Base-by-base conservation (phyloP, 2,113 vertebrate species). In the Pseudopipra pipra region DNA sequence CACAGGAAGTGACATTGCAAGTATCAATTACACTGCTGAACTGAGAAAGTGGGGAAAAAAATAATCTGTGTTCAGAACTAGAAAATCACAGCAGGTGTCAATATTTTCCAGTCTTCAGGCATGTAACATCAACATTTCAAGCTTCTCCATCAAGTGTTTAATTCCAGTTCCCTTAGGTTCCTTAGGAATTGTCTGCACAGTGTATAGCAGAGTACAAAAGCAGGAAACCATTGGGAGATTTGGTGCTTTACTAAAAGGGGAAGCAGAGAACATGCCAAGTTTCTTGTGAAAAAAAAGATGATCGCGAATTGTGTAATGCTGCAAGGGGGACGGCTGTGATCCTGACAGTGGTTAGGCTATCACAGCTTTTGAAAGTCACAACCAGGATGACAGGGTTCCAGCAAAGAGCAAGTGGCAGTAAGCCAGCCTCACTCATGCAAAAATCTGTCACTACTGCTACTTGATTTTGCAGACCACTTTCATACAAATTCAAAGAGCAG, bases 91-190 rank as follows among this genome's bases (percentile, higher is more conserved):
- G 65, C 68, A 92, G 82, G 52, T 90, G 52, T 68, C 61, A 90
- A 27, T 61, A 94, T 71, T 88, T 83, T 93, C 72, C 82, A 80
- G 49, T 90, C 59, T 90, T 88, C 63, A 88, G 68, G 47, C 56
- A 71, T 16, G 24, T 65, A 95, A 77, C 12, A 63, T 86, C 72
- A 83, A 92, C 68, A 86, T 47, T 86, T 88, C 82, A 88, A 83
- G 63, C 15, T 86, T 72, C 65, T 74, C 58, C 0, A 0, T 52
- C 47, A 61, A 83, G 56, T 33, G 22, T 86, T 92, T 92, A 92
- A 71, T 85, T 93, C 73, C 12, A 83, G 51, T n/a, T 63, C 67
- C 65, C 43, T 88, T 27, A 90, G 35, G 35, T 59, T 93, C 68
- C 67, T 77, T 46, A 74, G 67, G 68, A 91, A 94, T 80, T 67